Percentiles rank a stretch among this genome's conserved stretches.
Conservation (phyloP, 2,888 invertebrate species). For the Ornithoptera priamus region DNA sequence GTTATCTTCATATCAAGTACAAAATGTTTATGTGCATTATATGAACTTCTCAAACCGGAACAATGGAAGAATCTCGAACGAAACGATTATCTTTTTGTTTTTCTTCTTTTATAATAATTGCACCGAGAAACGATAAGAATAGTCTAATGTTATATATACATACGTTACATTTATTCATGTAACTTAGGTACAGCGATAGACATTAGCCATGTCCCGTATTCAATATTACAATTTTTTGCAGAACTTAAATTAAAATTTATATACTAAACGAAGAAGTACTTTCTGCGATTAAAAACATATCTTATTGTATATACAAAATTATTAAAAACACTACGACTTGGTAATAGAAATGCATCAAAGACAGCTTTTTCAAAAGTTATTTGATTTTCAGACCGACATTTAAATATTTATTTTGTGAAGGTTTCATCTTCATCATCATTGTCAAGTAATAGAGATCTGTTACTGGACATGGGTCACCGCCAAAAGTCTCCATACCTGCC, state of each 20-base stretch:
- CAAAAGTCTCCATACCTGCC: not conserved
- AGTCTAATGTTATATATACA: not conserved
- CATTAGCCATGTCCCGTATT: too few species aligned
- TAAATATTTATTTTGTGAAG: too few species aligned
- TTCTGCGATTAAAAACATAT: too few species aligned
- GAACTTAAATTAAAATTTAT: not conserved
- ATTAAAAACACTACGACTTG: too few species aligned
- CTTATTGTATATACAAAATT: too few species aligned
- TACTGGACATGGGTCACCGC: too few species aligned
- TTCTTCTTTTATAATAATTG: not conserved
- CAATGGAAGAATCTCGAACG: not conserved
- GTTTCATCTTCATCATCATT: too few species aligned
- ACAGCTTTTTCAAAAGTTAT: too few species aligned
- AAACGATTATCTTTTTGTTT: not conserved
- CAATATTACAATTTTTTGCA: not conserved
- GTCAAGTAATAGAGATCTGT: too few species aligned
- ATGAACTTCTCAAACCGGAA: not conserved
- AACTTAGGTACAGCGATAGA: not conserved
- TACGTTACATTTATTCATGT: not conserved
- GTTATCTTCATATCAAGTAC: not conserved
- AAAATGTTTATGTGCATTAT: not conserved
- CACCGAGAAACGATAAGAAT: not conserved
- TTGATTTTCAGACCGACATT: too few species aligned
- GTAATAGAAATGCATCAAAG: too few species aligned
- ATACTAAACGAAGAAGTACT: not conserved